Percentiles rank a stretch among this genome's conserved stretches.
Conservation (phyloP, 2,113 vertebrate genomes). For the Aspidoscelis tigris region DNA sequence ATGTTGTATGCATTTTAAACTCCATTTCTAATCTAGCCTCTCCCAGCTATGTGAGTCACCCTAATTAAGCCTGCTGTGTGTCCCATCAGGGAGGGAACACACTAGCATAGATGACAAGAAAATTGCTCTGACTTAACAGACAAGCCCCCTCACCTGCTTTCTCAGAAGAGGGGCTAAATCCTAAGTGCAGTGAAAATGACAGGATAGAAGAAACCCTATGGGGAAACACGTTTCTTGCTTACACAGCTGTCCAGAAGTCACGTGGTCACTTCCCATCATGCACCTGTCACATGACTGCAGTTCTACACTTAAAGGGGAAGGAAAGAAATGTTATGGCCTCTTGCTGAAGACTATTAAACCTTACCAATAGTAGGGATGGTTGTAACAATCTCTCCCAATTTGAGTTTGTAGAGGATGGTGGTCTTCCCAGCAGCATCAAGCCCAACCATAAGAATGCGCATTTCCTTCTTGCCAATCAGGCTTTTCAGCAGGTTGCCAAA, state of each 20-base stretch:
- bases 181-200: background rate
- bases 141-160: background rate
- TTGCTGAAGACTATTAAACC: background rate
- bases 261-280: background rate
- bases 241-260: background rate
- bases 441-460: conserved; percentile 94
- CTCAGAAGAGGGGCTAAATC: background rate
- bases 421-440: conserved; percentile 93
- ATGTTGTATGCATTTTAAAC: background rate
- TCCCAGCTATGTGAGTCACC: conserved; percentile 18
- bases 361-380: conserved; percentile 91
- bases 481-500: conserved; percentile 94
- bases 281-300: background rate
- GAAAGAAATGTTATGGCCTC: background rate
- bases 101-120: background rate
- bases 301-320: background rate
- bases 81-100: conserved; percentile 1
- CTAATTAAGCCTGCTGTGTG: conserved; percentile 9
- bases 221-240: background rate
- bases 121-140: background rate
- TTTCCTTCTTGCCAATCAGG: conserved; percentile 94
- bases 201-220: background rate
- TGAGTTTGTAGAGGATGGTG: conserved; percentile 93
- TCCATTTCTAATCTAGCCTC: conserved; percentile 9
- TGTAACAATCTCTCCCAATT: conserved; percentile 92